Evolutionary conservation across 2,888 invertebrate species (phyloP).

Genomic region (Pycnomerus fuliginosus): DNA sequence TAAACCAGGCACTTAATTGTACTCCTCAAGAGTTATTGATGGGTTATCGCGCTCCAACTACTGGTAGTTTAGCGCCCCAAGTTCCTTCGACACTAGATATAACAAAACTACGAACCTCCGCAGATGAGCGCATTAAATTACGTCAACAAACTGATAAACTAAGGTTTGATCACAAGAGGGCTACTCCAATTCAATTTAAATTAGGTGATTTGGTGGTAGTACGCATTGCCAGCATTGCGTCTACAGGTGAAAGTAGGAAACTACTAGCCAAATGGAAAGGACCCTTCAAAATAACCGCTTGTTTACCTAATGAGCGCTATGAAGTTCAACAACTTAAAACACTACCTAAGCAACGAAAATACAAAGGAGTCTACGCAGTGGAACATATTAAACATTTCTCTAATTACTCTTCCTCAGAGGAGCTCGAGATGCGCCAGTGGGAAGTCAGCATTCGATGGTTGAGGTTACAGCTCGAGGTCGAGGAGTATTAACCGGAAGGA

Average conservation of each 20-base stretch:
- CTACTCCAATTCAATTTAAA: background rate
- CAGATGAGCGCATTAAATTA: constrained; percentile 1
- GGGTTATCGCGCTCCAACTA: constrained; percentile 7
- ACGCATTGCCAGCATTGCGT: constrained; percentile 7
- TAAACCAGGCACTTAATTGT: constrained; percentile 10
- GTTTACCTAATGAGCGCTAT: background rate
- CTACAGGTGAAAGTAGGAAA: constrained; percentile 17
- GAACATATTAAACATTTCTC: background rate
- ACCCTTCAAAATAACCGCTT: constrained; percentile 10
- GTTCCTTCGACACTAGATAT: background rate
- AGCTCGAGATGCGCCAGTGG: too few relatives aligned
- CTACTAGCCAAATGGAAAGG: constrained; percentile 21
- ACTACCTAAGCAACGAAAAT: background rate
- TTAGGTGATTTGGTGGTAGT: constrained; percentile 18
- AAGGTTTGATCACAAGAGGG: constrained; percentile 14
- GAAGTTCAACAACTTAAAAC: constrained; percentile 1
- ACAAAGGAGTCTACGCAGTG: background rate
- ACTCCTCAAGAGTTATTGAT: constrained; percentile 16
- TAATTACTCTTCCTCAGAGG: background rate
- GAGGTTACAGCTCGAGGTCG: too few relatives aligned
- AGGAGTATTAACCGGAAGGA: too few relatives aligned
- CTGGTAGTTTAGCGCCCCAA: constrained; percentile 6
- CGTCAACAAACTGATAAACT: constrained; percentile 13
- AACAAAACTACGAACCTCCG: background rate
- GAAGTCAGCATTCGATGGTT: too few relatives aligned